Evolutionary conservation across 2,888 invertebrate species (phyloP), one percentile per base, ranked within the genome.

Genomic region (Drosophila melanosoma): DNA sequence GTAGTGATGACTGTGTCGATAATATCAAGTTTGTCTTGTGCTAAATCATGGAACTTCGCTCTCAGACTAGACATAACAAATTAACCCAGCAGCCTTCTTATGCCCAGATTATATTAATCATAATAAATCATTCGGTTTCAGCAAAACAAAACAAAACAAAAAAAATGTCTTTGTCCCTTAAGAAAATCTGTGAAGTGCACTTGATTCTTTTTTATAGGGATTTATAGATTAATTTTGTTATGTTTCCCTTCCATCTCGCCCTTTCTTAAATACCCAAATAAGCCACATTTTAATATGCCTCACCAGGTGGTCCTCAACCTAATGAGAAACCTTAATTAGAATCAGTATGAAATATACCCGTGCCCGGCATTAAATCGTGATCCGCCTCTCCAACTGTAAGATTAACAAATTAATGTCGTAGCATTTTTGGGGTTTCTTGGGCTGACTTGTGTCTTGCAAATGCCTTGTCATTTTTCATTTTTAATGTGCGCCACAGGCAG

Each of bases 91-190:
- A 56, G 45, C 60, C 66, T 66, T 66, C 69, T 78, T 68, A 60
- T 42, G 64, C 59, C 48, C 60, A 69, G 76, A 81, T 81, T 83
- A 83, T 79, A 69, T 73, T 82, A 85, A 72, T 74, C 73, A 78
- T 74, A 78, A 84, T 87, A 85, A 87, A 85, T 87, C 88, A 85
- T 81, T 78, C 15, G 53, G 40, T 29, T 48, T 58, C 42, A 59
- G 33, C 58, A 58, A 7, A 12, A 42, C 29, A 38, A 32, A 32
- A 32, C 40, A 40, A 52, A 35, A 29, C 29, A 29, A 10, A 17
- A 38, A 38, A 40, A 11, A 49, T 26, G 23, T 29, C 26, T 3
- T 36, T 35, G 23, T 51, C 8, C 33, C 35, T 11, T 20, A 32
- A 32, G 17, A 36, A 7, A 33, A 12, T 36, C 29, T 15, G 29